Base-by-base conservation (phyloP, 1,140 invertebrate species). In the Harlomillsia oculata region DNA sequence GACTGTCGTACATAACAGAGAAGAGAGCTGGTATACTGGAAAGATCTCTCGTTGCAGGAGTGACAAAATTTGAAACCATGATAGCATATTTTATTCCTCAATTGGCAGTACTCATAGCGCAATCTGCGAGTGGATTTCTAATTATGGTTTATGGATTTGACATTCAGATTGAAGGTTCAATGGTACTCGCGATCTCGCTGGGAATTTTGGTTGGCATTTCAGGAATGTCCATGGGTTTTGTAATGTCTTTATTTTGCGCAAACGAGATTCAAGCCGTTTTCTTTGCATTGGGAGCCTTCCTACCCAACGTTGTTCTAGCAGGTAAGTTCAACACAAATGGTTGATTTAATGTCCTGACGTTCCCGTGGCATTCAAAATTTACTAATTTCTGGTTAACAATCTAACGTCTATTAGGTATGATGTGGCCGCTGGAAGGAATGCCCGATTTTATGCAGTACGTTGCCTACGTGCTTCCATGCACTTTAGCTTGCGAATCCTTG, bases 341-440 rank as follows among this genome's bases (percentile, higher is more conserved):
- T n/a, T n/a, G n/a, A n/a, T n/a, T n/a, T n/a, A n/a, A n/a, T n/a
- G n/a, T n/a, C n/a, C n/a, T n/a, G n/a, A n/a, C n/a, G n/a, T n/a
- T n/a, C n/a, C n/a, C n/a, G n/a, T n/a, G n/a, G n/a, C n/a, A n/a
- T n/a, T n/a, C n/a, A n/a, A n/a, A n/a, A n/a, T n/a, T n/a, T n/a
- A n/a, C n/a, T n/a, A n/a, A n/a, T n/a, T n/a, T n/a, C n/a, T n/a
- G n/a, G n/a, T n/a, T n/a, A n/a, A n/a, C n/a, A n/a, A n/a, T n/a
- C n/a, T n/a, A n/a, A n/a, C n/a, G n/a, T 41, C n/a, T 16, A 18
- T 4, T 28, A 87, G 87, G 88, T 59, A 79, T 86, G 16, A 75
- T 94, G 16, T 94, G 89, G 89, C 89, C 89, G 0, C 59, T 88
- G 14, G 85, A 94, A 78, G 82, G 90, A 30, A 95, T 96, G 87